Percentiles rank a stretch among this genome's conserved stretches.
Evolutionary conservation across 2,797 vertebrate genomes (phyloP).

Genomic region (Tolypeutes matacus): DNA sequence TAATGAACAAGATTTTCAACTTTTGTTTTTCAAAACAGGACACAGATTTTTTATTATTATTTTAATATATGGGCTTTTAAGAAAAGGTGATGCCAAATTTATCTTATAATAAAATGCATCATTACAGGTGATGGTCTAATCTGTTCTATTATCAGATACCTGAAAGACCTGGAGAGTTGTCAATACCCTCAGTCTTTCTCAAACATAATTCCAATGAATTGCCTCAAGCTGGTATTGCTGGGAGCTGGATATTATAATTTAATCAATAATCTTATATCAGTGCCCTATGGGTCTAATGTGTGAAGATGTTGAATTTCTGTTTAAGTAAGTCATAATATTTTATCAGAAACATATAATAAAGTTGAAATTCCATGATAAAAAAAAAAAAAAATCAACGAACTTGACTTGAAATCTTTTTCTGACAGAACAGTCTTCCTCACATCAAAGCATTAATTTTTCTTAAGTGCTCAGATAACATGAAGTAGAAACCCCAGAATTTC

Average conservation of each 20-base stretch:
- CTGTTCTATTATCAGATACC: background rate
- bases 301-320: background rate
- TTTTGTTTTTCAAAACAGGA: slow-evolving; percentile 30
- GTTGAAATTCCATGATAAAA: slow-evolving; percentile 55
- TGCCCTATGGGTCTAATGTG: background rate
- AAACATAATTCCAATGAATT: background rate
- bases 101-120: background rate
- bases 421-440: background rate
- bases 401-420: slow-evolving; percentile 30
- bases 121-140: background rate
- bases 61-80: slow-evolving; percentile 2
- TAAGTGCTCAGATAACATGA: background rate
- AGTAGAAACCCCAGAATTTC: background rate
- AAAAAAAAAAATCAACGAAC: background rate
- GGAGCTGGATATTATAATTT: background rate
- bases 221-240: background rate
- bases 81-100: background rate
- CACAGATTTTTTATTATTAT: background rate
- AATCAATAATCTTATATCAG: background rate
- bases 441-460: slow-evolving; percentile 56
- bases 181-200: background rate
- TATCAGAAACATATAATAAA: slow-evolving; percentile 3
- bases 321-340: slow-evolving; percentile 24
- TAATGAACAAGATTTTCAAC: slow-evolving; percentile 5
- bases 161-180: background rate